phyloP scores from a whole-genome alignment of 2,888 invertebrate genomes.

The Phalera bucephala region DNA sequence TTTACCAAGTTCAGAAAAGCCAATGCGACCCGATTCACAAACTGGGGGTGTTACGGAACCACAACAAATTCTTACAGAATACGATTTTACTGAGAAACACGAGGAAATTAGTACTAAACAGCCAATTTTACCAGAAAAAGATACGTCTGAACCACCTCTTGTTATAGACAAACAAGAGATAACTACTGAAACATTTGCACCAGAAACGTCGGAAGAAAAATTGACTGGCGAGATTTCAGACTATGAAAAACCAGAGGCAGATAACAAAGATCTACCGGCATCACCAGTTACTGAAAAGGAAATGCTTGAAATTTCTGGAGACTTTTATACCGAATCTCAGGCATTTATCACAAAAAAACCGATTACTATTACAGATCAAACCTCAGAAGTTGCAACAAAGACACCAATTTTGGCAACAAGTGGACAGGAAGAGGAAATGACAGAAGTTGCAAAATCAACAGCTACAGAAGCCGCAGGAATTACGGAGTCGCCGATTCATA shows the following conservation, averaged over 20 bases:
- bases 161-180: neutral
- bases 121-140: too few relatives aligned
- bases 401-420: too few relatives aligned
- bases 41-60: neutral
- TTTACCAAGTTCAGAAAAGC: conserved; percentile 12
- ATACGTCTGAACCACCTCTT: too few relatives aligned
- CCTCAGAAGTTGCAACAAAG: too few relatives aligned
- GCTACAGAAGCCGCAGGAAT: neutral
- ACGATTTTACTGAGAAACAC: neutral
- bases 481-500: conserved; percentile 14
- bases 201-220: neutral
- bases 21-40: neutral
- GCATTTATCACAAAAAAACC: neutral
- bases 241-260: neutral
- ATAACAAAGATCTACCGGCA: conserved; percentile 5
- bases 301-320: conserved; percentile 5
- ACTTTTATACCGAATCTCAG: neutral
- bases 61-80: conserved; percentile 3
- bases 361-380: neutral
- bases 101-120: neutral
- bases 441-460: neutral
- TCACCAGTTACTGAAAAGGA: conserved; percentile 9
- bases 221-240: neutral
- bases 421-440: neutral
- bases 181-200: neutral